A percentile compares a stretch with the other conserved stretches of the same genome.
Conservation (phyloP, 2,888 invertebrate genomes). For the Serrognathus titanus region DNA sequence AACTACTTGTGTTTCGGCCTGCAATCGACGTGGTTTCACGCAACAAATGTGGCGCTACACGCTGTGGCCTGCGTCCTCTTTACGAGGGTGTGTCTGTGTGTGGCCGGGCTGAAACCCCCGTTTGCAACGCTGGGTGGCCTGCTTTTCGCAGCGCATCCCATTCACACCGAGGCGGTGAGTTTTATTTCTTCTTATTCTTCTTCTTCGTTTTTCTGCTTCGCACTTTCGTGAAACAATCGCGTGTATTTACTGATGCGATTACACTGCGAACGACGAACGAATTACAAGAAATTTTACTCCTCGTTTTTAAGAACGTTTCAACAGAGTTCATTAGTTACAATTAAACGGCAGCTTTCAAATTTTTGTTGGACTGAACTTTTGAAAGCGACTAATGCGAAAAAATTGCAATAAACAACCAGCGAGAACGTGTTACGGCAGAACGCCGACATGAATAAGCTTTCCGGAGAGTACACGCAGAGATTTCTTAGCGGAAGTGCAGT, state of each 20-base stretch:
- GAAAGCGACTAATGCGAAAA: no score
- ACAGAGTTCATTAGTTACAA: no score
- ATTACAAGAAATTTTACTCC: background rate
- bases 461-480: background rate
- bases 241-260: background rate
- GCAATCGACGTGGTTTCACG: constrained; percentile 75
- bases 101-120: constrained; percentile 65
- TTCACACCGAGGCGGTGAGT: constrained; percentile 89
- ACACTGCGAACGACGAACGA: no score
- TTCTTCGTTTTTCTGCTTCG: background rate
- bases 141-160: constrained; percentile 81
- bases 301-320: no score
- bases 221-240: background rate
- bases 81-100: constrained; percentile 63
- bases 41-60: constrained; percentile 74
- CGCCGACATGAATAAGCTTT: constrained; percentile 8
- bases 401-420: no score
- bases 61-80: constrained; percentile 70
- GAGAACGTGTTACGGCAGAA: background rate
- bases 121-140: constrained; percentile 71
- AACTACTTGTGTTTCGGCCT: constrained; percentile 72
- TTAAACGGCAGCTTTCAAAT: no score
- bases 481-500: background rate
- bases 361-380: no score
- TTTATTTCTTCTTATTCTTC: constrained; percentile 2